Percentiles rank a stretch among this genome's conserved stretches.
Conservation (phyloP, 2,797 vertebrate species). For the Diglossa cyanea region DNA sequence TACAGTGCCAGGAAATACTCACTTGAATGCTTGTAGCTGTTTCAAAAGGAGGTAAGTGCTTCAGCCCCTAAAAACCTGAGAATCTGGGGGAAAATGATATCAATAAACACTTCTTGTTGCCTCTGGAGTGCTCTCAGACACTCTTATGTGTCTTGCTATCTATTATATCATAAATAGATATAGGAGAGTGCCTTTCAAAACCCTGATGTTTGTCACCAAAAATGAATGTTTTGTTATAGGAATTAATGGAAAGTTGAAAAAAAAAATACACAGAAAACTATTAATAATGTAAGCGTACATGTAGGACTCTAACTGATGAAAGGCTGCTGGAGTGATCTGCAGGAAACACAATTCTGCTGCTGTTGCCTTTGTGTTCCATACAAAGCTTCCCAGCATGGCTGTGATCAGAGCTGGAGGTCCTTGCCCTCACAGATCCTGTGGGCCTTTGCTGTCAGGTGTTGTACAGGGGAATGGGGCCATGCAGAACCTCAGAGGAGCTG, state of each 20-base stretch:
- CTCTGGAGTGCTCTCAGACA: not conserved
- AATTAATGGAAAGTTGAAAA: not conserved
- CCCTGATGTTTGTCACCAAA: not conserved
- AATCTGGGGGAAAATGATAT: not conserved
- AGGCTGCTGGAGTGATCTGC: not conserved
- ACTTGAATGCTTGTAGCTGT: not conserved
- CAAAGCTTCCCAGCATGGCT: not conserved
- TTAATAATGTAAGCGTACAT: not conserved
- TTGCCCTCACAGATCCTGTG: not conserved
- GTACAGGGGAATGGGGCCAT: not conserved
- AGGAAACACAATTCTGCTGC: not conserved
- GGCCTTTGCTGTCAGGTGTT: accelerated
- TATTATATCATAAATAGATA: not conserved
- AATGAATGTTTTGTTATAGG: not conserved
- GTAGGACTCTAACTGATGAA: not conserved
- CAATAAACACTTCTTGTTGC: not conserved
- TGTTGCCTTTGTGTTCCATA: not conserved
- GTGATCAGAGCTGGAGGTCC: not conserved
- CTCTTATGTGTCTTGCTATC: not conserved
- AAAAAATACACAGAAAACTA: not conserved
- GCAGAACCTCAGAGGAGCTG: not conserved
- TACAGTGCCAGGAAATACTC: not conserved
- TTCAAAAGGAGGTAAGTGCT: not conserved
- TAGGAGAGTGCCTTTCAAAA: not conserved
- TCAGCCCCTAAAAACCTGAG: not conserved